Evolutionary conservation across 2,113 vertebrate genomes (phyloP).

Genomic region (Zosterops hypoxanthus): DNA sequence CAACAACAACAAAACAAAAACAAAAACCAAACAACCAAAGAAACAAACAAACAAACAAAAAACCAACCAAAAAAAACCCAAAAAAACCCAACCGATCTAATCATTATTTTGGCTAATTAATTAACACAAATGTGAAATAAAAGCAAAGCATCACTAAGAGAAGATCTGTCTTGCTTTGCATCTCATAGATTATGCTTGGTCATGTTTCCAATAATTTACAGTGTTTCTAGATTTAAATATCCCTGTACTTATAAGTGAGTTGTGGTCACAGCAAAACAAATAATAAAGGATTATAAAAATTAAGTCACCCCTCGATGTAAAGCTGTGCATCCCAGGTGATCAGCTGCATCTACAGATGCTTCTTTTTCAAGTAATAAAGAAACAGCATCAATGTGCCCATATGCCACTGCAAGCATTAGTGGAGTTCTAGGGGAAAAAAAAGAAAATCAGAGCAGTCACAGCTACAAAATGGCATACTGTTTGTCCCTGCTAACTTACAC

Average conservation of each 20-base stretch:
- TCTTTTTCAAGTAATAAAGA: constrained; percentile 94
- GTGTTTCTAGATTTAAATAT: background rate
- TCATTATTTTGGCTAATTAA: background rate
- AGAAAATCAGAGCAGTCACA: background rate
- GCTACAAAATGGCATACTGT: background rate
- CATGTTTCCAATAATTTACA: background rate
- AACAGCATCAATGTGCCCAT: constrained; percentile 92
- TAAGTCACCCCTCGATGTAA: constrained; percentile 90
- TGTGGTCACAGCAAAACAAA: background rate
- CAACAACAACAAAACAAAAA: no score
- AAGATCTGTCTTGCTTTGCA: background rate
- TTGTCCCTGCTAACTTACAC: background rate
- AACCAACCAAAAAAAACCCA: no score
- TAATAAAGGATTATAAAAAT: background rate
- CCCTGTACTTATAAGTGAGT: background rate
- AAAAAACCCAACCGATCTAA: background rate
- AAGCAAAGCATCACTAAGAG: background rate
- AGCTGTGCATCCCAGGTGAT: constrained; percentile 89
- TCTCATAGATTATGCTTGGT: background rate
- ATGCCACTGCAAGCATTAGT: constrained; percentile 93
- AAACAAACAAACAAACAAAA: no score
- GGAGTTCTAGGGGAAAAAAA: constrained; percentile 81
- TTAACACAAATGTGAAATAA: background rate
- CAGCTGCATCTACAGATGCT: constrained; percentile 85
- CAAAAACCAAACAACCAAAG: no score